Percentiles rank a stretch among this genome's conserved stretches.
Evolutionary conservation across 2,888 invertebrate genomes (phyloP).

Genomic region (Luffia ferchaultella): DNA sequence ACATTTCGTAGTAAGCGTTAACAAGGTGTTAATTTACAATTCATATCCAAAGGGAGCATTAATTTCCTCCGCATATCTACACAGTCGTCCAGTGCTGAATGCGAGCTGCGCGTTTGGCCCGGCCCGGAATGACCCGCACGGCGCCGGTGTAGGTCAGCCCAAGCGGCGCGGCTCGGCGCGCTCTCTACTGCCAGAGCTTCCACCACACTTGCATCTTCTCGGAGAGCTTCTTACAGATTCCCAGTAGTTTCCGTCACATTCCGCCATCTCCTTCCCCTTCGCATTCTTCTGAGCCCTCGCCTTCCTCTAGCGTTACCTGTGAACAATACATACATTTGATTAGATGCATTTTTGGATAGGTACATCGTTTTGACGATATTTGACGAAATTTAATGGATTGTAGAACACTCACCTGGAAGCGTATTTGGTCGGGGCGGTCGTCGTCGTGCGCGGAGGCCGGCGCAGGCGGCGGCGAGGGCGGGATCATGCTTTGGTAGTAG

Average conservation of each 20-base stretch:
- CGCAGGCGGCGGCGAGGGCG: conserved; percentile 84
- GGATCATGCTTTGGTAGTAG: conserved; percentile 96
- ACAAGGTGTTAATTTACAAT: conserved; percentile 33
- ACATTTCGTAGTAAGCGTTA: conserved; percentile 61
- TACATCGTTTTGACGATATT: no score
- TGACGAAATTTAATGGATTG: no score
- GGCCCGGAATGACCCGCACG: no score
- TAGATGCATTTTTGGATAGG: no score
- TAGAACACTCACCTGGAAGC: conserved; percentile 70
- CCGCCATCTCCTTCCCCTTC: conserved; percentile 69
- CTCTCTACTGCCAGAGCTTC: conserved; percentile 76
- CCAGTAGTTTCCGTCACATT: conserved; percentile 93
- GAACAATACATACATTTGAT: conserved; percentile 15
- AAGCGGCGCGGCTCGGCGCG: conserved; percentile 18
- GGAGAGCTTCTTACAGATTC: conserved; percentile 89
- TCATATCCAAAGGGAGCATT: conserved; percentile 14
- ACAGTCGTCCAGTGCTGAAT: conserved; percentile 7
- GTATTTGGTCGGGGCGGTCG: conserved; percentile 74
- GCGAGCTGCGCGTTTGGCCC: neutral
- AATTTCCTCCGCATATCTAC: conserved; percentile 15
- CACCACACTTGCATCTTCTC: conserved; percentile 91
- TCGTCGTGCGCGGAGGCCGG: conserved; percentile 49
- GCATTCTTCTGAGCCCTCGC: conserved; percentile 73
- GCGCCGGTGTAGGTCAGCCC: neutral
- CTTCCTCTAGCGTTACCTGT: conserved; percentile 88